Evolutionary conservation across 2,797 vertebrate species (phyloP).

Genomic region (Mormyrops boulengeri): DNA sequence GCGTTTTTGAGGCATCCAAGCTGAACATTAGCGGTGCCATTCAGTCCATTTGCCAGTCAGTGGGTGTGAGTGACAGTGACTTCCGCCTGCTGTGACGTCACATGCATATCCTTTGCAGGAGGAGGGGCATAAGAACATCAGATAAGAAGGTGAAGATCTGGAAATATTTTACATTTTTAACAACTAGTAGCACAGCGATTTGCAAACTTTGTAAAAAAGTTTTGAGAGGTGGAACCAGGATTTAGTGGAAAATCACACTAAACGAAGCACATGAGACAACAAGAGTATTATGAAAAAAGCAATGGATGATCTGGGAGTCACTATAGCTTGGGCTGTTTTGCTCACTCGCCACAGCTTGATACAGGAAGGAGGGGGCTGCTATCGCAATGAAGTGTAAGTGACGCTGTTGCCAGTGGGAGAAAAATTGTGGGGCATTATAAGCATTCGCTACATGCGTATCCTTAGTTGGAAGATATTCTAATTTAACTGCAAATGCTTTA

Average conservation of each 20-base stretch:
- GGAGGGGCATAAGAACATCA: neutral
- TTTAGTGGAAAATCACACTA: neutral
- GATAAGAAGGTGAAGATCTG: neutral
- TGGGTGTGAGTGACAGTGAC: neutral
- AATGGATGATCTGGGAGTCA: neutral
- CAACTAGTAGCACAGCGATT: neutral
- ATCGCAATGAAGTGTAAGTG: neutral
- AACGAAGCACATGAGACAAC: neutral
- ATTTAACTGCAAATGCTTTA: neutral
- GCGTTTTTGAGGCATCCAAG: neutral
- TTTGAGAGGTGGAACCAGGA: neutral
- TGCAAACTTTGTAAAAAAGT: neutral
- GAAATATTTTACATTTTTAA: neutral
- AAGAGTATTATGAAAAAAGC: neutral
- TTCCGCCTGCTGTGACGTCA: neutral
- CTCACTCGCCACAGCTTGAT: neutral
- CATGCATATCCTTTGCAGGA: neutral
- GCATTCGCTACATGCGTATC: neutral
- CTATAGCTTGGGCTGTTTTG: neutral
- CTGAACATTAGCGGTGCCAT: neutral
- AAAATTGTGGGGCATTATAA: neutral
- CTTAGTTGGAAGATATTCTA: neutral
- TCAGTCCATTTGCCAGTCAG: neutral
- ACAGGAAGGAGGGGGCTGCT: neutral
- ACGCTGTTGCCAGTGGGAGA: neutral